These are phyloP conservation scores for Lasiommata megera DNA, from an alignment of 2,888 invertebrate species.

Conservation along the genomic window DNA sequence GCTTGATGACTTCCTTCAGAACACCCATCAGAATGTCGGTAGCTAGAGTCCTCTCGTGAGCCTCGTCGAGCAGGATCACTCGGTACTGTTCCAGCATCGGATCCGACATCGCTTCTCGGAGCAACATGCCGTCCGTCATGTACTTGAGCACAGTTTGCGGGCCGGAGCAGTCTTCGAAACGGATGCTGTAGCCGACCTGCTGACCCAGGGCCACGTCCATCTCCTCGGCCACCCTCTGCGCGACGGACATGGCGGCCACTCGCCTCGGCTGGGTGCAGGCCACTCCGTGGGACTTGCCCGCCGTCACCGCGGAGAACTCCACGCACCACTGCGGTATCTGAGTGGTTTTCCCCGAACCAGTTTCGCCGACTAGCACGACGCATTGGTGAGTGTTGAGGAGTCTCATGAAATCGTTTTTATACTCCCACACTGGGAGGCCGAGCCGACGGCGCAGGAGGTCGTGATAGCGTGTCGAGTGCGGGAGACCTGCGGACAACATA, in stretches of 20 bases:
- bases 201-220: slow-evolving; percentile 96
- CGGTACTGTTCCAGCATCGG: slow-evolving; percentile 98
- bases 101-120: slow-evolving; percentile 99
- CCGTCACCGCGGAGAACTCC: slow-evolving; percentile 63
- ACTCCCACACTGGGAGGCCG: slow-evolving; percentile 98
- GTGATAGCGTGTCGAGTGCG: slow-evolving; percentile 94
- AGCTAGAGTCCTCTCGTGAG: slow-evolving; percentile 98
- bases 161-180: slow-evolving; percentile 99
- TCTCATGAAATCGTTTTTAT: slow-evolving; percentile 97
- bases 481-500: slow-evolving; percentile 75
- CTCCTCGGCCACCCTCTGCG: slow-evolving; percentile 99
- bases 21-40: slow-evolving; percentile 99
- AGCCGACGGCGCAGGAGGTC: slow-evolving; percentile 94
- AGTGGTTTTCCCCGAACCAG: slow-evolving; percentile 99
- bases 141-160: slow-evolving; percentile 97
- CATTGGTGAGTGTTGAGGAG: slow-evolving; percentile 95
- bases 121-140: slow-evolving; percentile 99
- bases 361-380: slow-evolving; percentile 98
- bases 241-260: slow-evolving; percentile 99
- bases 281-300: slow-evolving; percentile 80
- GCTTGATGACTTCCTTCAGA: slow-evolving; percentile 96
- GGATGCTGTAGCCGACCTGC: slow-evolving; percentile 86
- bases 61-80: slow-evolving; percentile 97
- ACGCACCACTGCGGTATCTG: slow-evolving; percentile 93
- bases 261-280: slow-evolving; percentile 98